Evolutionary conservation across 2,797 vertebrate genomes (phyloP).

Genomic region (Mormyrus hasselquistii): DNA sequence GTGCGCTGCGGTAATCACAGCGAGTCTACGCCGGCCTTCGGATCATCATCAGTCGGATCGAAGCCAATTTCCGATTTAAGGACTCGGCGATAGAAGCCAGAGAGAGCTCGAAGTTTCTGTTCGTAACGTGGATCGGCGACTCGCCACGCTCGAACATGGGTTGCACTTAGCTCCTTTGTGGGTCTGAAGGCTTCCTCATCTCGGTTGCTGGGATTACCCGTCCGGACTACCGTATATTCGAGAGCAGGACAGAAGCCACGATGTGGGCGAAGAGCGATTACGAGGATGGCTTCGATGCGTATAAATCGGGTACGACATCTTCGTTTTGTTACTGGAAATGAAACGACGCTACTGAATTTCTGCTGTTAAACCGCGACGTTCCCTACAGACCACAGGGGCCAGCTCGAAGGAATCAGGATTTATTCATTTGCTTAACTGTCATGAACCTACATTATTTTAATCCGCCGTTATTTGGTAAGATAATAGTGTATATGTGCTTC

Average conservation of each 20-base stretch:
- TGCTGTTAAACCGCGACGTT: neutral
- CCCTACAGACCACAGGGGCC: neutral
- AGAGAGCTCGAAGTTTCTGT: slow-evolving; percentile 1
- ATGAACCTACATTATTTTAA: neutral
- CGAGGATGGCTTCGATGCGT: slow-evolving; percentile 51
- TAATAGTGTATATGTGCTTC: neutral
- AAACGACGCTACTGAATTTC: neutral
- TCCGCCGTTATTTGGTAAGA: neutral
- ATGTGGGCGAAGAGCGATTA: slow-evolving; percentile 59
- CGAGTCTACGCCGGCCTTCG: slow-evolving; percentile 22
- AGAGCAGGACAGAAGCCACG: slow-evolving; percentile 3
- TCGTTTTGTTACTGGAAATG: neutral
- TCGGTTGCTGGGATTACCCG: slow-evolving; percentile 25
- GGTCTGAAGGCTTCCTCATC: slow-evolving; percentile 20
- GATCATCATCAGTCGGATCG: slow-evolving; percentile 21
- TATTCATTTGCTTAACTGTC: neutral
- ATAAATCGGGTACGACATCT: slow-evolving; percentile 51
- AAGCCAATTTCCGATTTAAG: slow-evolving; percentile 18
- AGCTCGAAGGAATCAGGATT: neutral
- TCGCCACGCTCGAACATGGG: slow-evolving; percentile 25
- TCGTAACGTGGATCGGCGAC: neutral
- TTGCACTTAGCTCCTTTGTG: slow-evolving; percentile 28
- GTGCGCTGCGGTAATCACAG: slow-evolving; percentile 30
- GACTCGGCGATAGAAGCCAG: slow-evolving; percentile 9
- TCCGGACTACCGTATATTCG: slow-evolving; percentile 2